phyloP scores from a whole-genome alignment of 2,113 vertebrate species.

The human (Homo sapiens) region GRCh38 chr6:107108501-107109000 shows the following conservation, averaged over 20 bases:
- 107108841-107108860: background rate
- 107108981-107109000: too few species aligned
- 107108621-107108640: background rate
- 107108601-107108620: background rate
- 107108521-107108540: slow-evolving; percentile 13
- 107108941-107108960: background rate
- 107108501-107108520: background rate
- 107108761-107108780: background rate
- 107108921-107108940: background rate
- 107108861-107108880: too few species aligned
- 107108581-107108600: too few species aligned
- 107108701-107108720: background rate
- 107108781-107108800: background rate
- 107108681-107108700: background rate
- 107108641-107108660: background rate
- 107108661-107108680: background rate
- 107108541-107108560: slow-evolving; percentile 29
- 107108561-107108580: background rate
- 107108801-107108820: background rate
- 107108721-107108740: background rate
- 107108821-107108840: background rate
- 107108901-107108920: background rate
- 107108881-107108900: too few species aligned
- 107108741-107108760: background rate
- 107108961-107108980: background rate